phyloP scores from a whole-genome alignment of 2,888 invertebrate genomes.

The Morpho helenor region DNA sequence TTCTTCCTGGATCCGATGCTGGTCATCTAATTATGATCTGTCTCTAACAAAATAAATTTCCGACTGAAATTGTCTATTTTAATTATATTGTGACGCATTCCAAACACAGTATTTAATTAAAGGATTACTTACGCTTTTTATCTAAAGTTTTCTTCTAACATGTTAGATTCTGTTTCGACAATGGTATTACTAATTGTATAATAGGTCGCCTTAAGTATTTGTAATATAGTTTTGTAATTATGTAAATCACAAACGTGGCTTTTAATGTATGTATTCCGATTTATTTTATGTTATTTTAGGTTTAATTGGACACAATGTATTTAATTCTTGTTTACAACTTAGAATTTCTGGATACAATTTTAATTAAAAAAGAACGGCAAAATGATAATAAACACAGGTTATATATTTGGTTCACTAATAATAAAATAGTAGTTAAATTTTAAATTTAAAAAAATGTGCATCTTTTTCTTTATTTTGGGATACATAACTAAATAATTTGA shows the following conservation, averaged over 20 bases:
- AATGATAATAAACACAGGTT: not conserved
- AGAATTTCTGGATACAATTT: slow-evolving; percentile 8
- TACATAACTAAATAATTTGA: too few relatives aligned
- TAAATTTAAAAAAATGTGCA: too few relatives aligned
- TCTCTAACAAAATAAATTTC: slow-evolving; percentile 37
- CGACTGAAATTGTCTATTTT: slow-evolving; percentile 52
- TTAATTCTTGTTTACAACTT: slow-evolving; percentile 33
- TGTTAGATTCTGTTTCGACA: slow-evolving; percentile 33
- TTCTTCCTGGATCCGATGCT: slow-evolving; percentile 50
- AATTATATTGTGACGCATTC: slow-evolving; percentile 63
- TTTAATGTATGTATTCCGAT: slow-evolving; percentile 33
- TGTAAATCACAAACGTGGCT: slow-evolving; percentile 44
- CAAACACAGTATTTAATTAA: slow-evolving; percentile 65
- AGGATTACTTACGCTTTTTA: slow-evolving; percentile 59
- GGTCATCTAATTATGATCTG: slow-evolving; percentile 50
- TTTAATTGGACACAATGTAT: slow-evolving; percentile 36
- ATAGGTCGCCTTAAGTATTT: slow-evolving; percentile 40
- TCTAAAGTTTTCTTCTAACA: slow-evolving; percentile 36
- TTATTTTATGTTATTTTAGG: slow-evolving; percentile 30
- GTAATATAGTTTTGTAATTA: slow-evolving; percentile 33
- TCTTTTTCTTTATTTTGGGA: too few relatives aligned
- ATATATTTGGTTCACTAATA: not conserved
- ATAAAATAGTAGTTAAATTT: not conserved
- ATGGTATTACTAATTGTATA: slow-evolving; percentile 36
- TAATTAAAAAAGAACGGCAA: slow-evolving; percentile 13